Evolutionary conservation across 2,797 vertebrate species (phyloP).

Genomic region (Tokudaia tokunoshimensis): DNA sequence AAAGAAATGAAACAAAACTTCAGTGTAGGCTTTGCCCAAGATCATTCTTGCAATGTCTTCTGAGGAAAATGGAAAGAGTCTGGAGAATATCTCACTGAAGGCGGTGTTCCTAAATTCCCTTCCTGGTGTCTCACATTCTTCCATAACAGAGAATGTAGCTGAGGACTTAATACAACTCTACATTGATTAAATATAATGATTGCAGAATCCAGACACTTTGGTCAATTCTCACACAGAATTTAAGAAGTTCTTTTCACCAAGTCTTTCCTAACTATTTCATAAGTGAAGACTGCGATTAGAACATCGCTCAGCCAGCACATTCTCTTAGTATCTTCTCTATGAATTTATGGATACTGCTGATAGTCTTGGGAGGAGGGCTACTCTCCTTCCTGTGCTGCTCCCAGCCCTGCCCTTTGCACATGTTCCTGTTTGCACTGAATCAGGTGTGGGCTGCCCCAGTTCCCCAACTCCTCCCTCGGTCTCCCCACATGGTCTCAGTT

Average conservation of each 20-base stretch:
- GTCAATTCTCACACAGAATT: neutral
- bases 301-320: neutral
- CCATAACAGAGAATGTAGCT: neutral
- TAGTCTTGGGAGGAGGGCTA: neutral
- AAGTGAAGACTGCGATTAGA: neutral
- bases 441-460: neutral
- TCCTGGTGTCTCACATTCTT: neutral
- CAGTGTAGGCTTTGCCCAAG: neutral
- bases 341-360: neutral
- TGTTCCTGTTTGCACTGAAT: neutral
- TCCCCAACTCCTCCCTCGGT: neutral
- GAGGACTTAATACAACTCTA: neutral
- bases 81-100: neutral
- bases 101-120: neutral
- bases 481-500: neutral
- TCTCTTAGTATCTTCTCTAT: neutral
- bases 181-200: neutral
- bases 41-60: neutral
- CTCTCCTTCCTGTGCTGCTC: neutral
- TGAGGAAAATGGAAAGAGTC: neutral
- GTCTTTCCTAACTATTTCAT: neutral
- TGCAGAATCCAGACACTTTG: neutral
- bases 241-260: conserved; percentile 24
- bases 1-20: neutral
- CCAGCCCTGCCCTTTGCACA: neutral